A percentile compares a stretch with the other conserved stretches of the same genome.
Conservation (phyloP, 2,113 vertebrate genomes). For the Gracilinanus agilis region DNA sequence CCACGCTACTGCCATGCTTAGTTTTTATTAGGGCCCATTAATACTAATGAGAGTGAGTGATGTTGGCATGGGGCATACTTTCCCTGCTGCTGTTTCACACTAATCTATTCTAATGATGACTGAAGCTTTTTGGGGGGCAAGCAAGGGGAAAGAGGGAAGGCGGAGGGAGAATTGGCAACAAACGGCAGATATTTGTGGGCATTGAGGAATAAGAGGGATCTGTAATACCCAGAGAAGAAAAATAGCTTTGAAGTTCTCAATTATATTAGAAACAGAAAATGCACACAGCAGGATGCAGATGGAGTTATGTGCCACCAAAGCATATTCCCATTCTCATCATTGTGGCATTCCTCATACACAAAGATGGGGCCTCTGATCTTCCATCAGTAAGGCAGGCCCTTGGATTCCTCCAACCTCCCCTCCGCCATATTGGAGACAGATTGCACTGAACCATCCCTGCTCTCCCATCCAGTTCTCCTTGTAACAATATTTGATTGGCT, state of each 20-base stretch:
- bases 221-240: not conserved
- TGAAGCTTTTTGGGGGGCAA: not conserved
- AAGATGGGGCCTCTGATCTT: not conserved
- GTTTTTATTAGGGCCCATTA: conserved; percentile 15
- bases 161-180: not conserved
- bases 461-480: not conserved
- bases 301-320: not conserved
- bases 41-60: conserved; percentile 26
- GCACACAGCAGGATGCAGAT: not conserved
- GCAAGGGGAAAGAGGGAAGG: not conserved
- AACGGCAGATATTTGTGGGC: not conserved
- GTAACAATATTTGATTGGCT: not conserved
- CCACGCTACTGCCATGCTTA: not conserved
- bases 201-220: not conserved
- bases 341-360: not conserved
- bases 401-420: not conserved
- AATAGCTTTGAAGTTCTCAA: not conserved
- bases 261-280: not conserved
- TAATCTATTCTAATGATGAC: not conserved
- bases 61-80: not conserved
- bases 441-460: not conserved
- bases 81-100: not conserved
- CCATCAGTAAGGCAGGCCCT: not conserved
- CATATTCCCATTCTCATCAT: not conserved
- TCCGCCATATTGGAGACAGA: not conserved